These are phyloP conservation scores for Dendrocincla fuliginosa DNA, from an alignment of 2,797 vertebrate genomes.

Conservation along the genomic window DNA sequence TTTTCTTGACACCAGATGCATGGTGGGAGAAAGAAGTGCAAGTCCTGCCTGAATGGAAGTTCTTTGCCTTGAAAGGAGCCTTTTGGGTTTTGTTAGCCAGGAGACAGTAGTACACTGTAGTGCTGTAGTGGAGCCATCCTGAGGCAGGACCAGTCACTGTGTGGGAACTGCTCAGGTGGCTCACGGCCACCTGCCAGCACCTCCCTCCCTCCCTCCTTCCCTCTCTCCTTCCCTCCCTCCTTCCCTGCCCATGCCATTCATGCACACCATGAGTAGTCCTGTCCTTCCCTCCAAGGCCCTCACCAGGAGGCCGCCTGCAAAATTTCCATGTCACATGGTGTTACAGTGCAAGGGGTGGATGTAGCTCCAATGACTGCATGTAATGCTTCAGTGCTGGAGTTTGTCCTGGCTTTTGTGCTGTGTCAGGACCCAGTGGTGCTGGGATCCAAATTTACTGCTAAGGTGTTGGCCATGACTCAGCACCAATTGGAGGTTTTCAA, in stretches of 20 bases:
- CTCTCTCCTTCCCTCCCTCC: background rate
- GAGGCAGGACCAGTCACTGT: background rate
- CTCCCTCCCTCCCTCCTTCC: background rate
- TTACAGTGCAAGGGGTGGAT: fast-evolving
- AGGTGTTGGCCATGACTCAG: background rate
- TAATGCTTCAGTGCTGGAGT: background rate
- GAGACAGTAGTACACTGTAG: fast-evolving
- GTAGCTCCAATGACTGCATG: fast-evolving
- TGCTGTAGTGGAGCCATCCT: background rate
- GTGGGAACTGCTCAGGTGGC: fast-evolving
- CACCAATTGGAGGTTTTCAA: background rate
- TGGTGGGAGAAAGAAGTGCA: background rate
- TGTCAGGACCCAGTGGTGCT: background rate
- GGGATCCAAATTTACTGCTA: background rate
- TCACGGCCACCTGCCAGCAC: fast-evolving
- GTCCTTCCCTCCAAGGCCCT: background rate
- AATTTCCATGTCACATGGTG: fast-evolving
- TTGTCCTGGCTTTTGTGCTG: background rate
- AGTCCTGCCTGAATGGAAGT: background rate
- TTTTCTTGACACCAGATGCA: background rate
- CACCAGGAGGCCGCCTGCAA: fast-evolving
- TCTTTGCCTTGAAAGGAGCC: background rate
- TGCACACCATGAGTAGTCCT: background rate
- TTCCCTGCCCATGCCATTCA: background rate
- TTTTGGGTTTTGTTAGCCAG: background rate